Evolutionary conservation across 2,113 vertebrate species (phyloP).

Genomic region (Diphyllodes magnificus): DNA sequence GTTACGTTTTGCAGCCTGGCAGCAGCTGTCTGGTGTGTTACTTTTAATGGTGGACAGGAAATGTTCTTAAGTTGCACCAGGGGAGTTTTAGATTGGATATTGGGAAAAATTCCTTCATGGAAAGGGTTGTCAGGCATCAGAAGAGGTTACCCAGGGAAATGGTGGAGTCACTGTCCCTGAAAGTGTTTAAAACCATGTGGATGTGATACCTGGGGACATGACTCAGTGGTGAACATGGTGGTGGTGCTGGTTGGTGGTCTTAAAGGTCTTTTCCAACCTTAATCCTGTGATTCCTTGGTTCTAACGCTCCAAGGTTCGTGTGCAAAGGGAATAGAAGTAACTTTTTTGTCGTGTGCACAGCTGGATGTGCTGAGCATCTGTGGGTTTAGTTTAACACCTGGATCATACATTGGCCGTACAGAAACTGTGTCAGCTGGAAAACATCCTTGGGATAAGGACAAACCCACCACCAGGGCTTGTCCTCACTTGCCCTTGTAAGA

Average conservation of each 20-base stretch:
- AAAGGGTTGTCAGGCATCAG: neutral
- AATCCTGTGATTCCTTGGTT: neutral
- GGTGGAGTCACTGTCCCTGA: neutral
- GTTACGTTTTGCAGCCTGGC: neutral
- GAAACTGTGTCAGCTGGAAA: neutral
- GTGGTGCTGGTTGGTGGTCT: neutral
- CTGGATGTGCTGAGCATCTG: neutral
- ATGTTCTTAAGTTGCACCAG: neutral
- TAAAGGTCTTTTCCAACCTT: neutral
- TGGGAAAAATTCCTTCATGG: neutral
- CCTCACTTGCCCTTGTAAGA: neutral
- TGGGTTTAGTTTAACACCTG: neutral
- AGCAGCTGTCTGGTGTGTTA: neutral
- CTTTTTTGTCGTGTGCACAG: accelerated
- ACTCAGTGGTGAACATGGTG: neutral
- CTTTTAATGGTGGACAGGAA: neutral
- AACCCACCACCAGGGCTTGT: neutral
- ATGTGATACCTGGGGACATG: accelerated
- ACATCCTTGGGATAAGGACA: neutral
- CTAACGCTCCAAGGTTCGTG: neutral
- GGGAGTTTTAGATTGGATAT: neutral
- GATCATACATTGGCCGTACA: neutral
- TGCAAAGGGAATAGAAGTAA: neutral
- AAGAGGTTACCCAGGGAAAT: neutral
- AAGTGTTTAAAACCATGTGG: neutral